Evolutionary conservation across 1,140 invertebrate genomes (phyloP).

Genomic region (Spodoptera frugiperda): DNA sequence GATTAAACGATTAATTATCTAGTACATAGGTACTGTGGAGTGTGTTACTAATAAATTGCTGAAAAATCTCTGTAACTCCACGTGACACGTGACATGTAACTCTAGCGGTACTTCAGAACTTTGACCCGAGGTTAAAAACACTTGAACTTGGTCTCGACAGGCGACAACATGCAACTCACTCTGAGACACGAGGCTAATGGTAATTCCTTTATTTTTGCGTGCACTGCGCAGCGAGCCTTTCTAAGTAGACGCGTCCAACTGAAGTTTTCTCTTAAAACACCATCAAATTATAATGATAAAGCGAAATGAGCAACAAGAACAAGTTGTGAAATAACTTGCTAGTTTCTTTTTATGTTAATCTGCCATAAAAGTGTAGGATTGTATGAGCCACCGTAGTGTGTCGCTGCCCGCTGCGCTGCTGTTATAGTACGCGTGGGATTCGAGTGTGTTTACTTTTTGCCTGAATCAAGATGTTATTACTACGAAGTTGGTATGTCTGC

Average conservation of each 20-base stretch:
- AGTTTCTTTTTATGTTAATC: conserved; percentile 39
- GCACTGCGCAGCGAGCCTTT: conserved; percentile 1
- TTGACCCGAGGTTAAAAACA: neutral
- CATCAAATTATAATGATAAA: conserved; percentile 29
- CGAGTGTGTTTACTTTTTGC: conserved; percentile 21
- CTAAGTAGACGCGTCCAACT: neutral
- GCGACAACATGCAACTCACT: conserved; percentile 10
- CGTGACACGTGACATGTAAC: neutral
- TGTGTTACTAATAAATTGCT: too few relatives aligned
- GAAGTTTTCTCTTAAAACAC: conserved; percentile 13
- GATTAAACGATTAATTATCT: too few relatives aligned
- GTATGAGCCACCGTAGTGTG: conserved; percentile 14
- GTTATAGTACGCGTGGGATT: conserved; percentile 27
- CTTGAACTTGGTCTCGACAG: neutral
- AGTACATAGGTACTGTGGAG: too few relatives aligned
- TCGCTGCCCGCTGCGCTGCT: neutral
- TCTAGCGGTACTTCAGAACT: conserved; percentile 3
- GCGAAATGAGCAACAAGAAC: conserved; percentile 17
- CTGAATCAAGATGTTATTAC: conserved; percentile 15
- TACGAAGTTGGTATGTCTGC: conserved; percentile 6
- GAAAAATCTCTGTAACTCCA: too few relatives aligned
- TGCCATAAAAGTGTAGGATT: conserved; percentile 20
- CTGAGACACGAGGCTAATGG: neutral
- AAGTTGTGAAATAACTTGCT: conserved; percentile 21
- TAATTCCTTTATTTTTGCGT: neutral